Evolutionary conservation across 2,113 vertebrate species (phyloP).

Genomic region (Antennarius striatus): DNA sequence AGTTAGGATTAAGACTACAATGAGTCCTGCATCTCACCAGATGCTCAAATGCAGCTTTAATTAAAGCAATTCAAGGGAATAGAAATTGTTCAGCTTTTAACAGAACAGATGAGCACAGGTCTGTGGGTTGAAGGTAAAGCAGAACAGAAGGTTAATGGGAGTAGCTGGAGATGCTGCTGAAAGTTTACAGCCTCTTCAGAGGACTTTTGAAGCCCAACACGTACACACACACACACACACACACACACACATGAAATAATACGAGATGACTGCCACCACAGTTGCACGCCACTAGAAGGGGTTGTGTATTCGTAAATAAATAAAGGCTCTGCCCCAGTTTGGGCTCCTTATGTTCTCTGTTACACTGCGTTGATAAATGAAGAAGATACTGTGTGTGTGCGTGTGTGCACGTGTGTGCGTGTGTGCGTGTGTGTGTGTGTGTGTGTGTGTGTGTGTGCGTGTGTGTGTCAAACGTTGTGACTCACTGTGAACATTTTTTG

Average conservation of each 20-base stretch:
- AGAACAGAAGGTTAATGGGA: slow-evolving; percentile 31
- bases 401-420: no score
- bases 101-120: slow-evolving; percentile 68
- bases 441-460: no score
- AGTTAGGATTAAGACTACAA: slow-evolving; percentile 64
- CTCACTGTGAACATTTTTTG: neutral
- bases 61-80: slow-evolving; percentile 72
- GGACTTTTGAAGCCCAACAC: slow-evolving; percentile 39
- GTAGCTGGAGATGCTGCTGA: slow-evolving; percentile 14
- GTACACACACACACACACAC: slow-evolving; percentile 7
- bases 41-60: slow-evolving; percentile 58
- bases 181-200: slow-evolving; percentile 46
- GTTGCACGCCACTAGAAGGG: slow-evolving; percentile 74
- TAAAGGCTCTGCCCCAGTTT: slow-evolving; percentile 64
- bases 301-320: slow-evolving; percentile 71
- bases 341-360: slow-evolving; percentile 33
- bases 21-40: slow-evolving; percentile 37
- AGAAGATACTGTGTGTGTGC: neutral
- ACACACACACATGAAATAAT: slow-evolving; percentile 44
- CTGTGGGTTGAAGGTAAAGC: slow-evolving; percentile 8
- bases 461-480: neutral
- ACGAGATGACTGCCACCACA: slow-evolving; percentile 60
- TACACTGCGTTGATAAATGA: slow-evolving; percentile 7
- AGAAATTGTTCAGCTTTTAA: slow-evolving; percentile 58
- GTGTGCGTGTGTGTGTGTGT: no score